Evolutionary conservation across 2,888 invertebrate species (phyloP).

Genomic region (Piscicola geometra): DNA sequence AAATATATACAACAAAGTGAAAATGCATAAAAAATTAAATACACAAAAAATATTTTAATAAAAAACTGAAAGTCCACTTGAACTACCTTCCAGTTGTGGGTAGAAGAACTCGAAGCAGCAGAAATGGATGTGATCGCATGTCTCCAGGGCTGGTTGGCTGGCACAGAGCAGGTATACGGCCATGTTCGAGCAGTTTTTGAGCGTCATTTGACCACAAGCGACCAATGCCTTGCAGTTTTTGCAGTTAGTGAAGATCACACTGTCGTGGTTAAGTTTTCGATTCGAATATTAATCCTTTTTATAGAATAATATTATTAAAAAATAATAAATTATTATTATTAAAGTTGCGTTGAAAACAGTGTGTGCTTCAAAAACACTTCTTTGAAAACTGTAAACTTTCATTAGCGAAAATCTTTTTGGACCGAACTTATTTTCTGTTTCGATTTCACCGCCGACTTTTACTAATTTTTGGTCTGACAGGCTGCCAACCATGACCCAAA

Average conservation of each 20-base stretch:
- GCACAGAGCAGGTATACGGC: conserved; percentile 60
- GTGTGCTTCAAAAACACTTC: background rate
- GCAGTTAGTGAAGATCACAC: conserved; percentile 62
- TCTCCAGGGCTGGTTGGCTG: conserved; percentile 63
- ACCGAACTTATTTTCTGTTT: too few relatives aligned
- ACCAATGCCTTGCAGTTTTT: conserved; percentile 59
- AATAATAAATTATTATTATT: too few relatives aligned
- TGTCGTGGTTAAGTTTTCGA: too few relatives aligned
- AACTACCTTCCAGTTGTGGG: conserved; percentile 58
- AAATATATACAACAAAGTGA: background rate
- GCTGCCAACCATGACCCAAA: too few relatives aligned
- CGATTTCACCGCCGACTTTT: too few relatives aligned
- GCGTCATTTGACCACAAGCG: conserved; percentile 62
- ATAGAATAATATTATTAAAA: too few relatives aligned
- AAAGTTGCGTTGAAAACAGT: background rate
- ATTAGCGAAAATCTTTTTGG: too few relatives aligned
- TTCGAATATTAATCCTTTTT: too few relatives aligned
- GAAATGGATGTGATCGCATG: conserved; percentile 59
- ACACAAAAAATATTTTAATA: too few relatives aligned
- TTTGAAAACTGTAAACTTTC: background rate
- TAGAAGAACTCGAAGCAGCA: conserved; percentile 60
- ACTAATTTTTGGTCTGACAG: too few relatives aligned
- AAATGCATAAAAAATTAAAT: background rate
- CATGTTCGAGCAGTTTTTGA: conserved; percentile 61
- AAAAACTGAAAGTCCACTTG: too few relatives aligned